Evolutionary conservation across 1,140 invertebrate genomes (phyloP).

Genomic region (Amphibalanus amphitrite): DNA sequence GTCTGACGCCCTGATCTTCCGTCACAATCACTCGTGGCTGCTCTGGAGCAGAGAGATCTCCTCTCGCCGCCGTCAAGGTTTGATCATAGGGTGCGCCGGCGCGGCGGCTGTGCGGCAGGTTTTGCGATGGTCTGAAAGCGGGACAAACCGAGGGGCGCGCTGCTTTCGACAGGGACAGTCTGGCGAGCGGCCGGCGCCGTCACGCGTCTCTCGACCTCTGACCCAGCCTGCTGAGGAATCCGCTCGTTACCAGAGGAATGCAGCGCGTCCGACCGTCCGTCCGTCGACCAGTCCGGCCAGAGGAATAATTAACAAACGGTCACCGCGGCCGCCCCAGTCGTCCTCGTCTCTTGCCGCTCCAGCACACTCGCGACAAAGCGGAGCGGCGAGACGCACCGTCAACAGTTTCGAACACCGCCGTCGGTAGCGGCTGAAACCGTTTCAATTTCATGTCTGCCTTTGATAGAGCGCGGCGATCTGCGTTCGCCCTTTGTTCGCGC

Average conservation of each 20-base stretch:
- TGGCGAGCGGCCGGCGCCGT: neutral
- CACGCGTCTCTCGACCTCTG: too few relatives aligned
- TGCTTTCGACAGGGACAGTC: too few relatives aligned
- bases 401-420: neutral
- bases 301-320: neutral
- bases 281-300: neutral
- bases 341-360: too few relatives aligned
- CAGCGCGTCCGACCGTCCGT: too few relatives aligned
- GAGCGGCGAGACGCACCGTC: too few relatives aligned
- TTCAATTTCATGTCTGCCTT: neutral
- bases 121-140: too few relatives aligned
- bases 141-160: too few relatives aligned
- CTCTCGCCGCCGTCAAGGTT: neutral
- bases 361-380: neutral
- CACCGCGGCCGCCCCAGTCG: neutral
- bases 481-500: neutral
- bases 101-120: too few relatives aligned
- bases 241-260: neutral
- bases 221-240: neutral
- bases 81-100: too few relatives aligned
- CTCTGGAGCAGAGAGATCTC: neutral
- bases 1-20: neutral
- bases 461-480: neutral
- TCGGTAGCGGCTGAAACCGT: neutral
- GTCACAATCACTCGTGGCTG: neutral